Percentiles rank a stretch among this genome's conserved stretches.
These are phyloP conservation scores for Esox niger DNA, from an alignment of 2,113 vertebrate species.

Conservation along the genomic window DNA sequence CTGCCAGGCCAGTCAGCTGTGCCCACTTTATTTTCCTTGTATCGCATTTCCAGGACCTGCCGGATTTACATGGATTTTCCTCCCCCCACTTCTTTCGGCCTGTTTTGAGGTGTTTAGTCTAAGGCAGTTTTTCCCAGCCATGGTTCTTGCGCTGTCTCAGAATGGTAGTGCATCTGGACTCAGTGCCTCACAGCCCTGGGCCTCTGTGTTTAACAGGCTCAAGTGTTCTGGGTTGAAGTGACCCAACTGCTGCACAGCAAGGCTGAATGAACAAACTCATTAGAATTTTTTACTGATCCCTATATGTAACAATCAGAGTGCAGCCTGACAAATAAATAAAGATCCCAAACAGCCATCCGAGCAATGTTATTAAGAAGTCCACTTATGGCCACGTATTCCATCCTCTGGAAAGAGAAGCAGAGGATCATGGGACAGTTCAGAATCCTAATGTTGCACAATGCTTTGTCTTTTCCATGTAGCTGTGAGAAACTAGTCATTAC, in stretches of 20 bases:
- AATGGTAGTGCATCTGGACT: slow-evolving; percentile 50
- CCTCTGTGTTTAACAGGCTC: slow-evolving; percentile 48
- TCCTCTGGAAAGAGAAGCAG: no score
- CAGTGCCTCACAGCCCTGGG: slow-evolving; percentile 9
- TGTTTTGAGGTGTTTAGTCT: slow-evolving; percentile 72
- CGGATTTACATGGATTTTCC: slow-evolving; percentile 64
- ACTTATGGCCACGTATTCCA: not conserved
- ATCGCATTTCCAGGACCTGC: slow-evolving; percentile 63
- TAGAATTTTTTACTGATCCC: not conserved
- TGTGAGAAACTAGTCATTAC: no score
- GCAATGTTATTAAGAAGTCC: not conserved
- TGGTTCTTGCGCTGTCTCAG: slow-evolving; percentile 34
- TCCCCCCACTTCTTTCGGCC: slow-evolving; percentile 43
- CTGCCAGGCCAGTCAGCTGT: slow-evolving; percentile 56
- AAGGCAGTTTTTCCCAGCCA: slow-evolving; percentile 67
- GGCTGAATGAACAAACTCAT: not conserved
- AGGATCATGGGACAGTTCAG: no score
- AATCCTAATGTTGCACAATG: no score
- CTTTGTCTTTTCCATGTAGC: no score
- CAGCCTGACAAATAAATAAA: slow-evolving; percentile 1
- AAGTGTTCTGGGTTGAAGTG: slow-evolving; percentile 37
- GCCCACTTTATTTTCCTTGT: slow-evolving; percentile 67
- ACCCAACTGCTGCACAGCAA: slow-evolving; percentile 11
- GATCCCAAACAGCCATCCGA: no score
- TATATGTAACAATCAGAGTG: not conserved